Evolutionary conservation across 2,113 vertebrate species (phyloP).

Genomic region (Theristicus caerulescens): DNA sequence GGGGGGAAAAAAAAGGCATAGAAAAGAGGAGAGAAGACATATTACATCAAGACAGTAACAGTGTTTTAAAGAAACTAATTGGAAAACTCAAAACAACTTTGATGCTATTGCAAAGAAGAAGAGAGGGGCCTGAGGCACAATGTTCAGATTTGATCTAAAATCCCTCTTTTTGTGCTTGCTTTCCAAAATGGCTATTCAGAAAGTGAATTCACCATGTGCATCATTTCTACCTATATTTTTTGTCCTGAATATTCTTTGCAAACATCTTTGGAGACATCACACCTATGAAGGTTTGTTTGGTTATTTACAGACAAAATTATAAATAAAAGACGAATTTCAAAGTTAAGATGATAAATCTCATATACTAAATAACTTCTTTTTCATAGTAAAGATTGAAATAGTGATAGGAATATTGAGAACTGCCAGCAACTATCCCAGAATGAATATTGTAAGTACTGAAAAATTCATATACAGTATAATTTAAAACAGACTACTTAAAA

Average conservation of each 20-base stretch:
- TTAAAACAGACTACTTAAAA: not conserved
- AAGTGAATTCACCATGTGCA: not conserved
- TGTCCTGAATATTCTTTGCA: not conserved
- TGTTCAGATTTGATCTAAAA: not conserved
- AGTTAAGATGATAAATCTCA: not conserved
- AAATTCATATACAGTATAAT: not conserved
- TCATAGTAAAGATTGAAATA: not conserved
- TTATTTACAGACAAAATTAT: not conserved
- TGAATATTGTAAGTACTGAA: not conserved
- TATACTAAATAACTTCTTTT: not conserved
- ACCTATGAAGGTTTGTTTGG: not conserved
- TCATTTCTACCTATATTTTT: not conserved
- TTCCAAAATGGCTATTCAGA: not conserved
- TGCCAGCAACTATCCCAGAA: not conserved
- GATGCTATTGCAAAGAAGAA: not conserved
- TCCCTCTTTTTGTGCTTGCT: not conserved
- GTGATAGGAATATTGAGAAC: not conserved
- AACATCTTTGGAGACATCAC: not conserved
- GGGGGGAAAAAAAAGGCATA: fast-evolving
- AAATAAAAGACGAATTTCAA: not conserved
- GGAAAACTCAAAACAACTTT: not conserved
- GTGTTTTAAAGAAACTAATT: not conserved
- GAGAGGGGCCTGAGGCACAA: not conserved
- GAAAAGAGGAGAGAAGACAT: not conserved
- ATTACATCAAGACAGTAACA: not conserved